Percentiles rank a stretch among this genome's conserved stretches.
phyloP scores from a whole-genome alignment of 2,888 invertebrate species.

The Aphodius granarius region DNA sequence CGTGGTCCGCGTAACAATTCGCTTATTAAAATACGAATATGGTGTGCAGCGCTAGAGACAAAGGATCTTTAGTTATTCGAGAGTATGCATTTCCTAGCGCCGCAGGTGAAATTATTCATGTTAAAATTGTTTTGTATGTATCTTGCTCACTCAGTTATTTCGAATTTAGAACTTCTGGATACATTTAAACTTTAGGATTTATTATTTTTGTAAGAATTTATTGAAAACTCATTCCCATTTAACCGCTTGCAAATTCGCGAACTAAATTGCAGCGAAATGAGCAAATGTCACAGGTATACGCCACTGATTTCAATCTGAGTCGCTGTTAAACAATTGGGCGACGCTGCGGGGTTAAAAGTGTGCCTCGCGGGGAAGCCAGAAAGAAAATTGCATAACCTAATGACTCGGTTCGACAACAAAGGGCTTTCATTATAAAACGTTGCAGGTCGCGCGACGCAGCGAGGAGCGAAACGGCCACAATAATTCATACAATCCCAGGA shows the following conservation, averaged over 20 bases:
- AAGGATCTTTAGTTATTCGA: not conserved
- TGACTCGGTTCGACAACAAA: not conserved
- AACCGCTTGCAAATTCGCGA: too few species aligned
- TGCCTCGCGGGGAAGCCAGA: not conserved
- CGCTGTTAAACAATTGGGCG: not conserved
- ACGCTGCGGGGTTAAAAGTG: not conserved
- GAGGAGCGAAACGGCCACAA: conserved; percentile 23
- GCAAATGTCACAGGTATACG: not conserved
- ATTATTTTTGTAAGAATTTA: too few species aligned
- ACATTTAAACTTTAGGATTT: not conserved
- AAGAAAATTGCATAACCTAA: not conserved
- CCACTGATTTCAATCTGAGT: not conserved
- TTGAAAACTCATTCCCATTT: too few species aligned
- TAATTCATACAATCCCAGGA: conserved; percentile 44
- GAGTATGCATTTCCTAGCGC: not conserved
- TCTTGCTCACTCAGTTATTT: not conserved
- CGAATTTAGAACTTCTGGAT: not conserved
- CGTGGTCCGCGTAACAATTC: not conserved
- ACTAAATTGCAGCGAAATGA: not conserved
- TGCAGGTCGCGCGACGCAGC: conserved; percentile 22
- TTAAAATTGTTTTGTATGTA: not conserved
- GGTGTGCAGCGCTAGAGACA: not conserved
- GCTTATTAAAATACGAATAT: not conserved
- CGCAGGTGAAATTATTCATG: not conserved
- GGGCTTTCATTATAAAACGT: conserved; percentile 4